These are phyloP conservation scores for Ommatoiulus sabulosus DNA, from an alignment of 2,888 invertebrate genomes.

Conservation along the genomic window DNA sequence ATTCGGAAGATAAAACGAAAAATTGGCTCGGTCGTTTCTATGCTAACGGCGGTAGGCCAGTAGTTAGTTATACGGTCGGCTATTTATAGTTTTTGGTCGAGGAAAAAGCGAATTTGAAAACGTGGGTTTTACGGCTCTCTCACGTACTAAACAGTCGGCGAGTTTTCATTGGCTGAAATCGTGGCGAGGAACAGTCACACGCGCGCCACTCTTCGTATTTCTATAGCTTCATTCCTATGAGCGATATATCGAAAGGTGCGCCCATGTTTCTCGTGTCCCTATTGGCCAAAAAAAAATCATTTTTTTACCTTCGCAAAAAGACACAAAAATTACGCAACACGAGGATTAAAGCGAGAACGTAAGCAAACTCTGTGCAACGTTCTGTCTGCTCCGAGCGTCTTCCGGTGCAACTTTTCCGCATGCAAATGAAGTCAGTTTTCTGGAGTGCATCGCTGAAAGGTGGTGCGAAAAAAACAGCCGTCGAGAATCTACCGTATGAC, in stretches of 20 bases:
- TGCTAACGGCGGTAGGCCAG: not conserved
- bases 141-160: not conserved
- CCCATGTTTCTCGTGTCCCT: not conserved
- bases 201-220: not conserved
- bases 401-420: not conserved
- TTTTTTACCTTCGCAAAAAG: not conserved
- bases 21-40: not conserved
- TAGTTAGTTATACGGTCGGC: not conserved
- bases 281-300: not conserved
- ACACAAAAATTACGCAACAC: not conserved
- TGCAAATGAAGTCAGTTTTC: not conserved
- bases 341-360: not conserved
- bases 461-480: not conserved
- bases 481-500: not conserved
- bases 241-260: not conserved
- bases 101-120: conserved; percentile 8
- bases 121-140: not conserved
- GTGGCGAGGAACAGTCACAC: not conserved
- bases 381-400: not conserved
- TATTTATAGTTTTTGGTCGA: conserved; percentile 23
- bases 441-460: not conserved
- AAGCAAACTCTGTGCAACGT: not conserved
- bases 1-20: not conserved
- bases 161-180: conserved; percentile 7
- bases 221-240: not conserved